phyloP scores from a whole-genome alignment of 2,888 invertebrate genomes.

The Chloroclysta siterata region DNA sequence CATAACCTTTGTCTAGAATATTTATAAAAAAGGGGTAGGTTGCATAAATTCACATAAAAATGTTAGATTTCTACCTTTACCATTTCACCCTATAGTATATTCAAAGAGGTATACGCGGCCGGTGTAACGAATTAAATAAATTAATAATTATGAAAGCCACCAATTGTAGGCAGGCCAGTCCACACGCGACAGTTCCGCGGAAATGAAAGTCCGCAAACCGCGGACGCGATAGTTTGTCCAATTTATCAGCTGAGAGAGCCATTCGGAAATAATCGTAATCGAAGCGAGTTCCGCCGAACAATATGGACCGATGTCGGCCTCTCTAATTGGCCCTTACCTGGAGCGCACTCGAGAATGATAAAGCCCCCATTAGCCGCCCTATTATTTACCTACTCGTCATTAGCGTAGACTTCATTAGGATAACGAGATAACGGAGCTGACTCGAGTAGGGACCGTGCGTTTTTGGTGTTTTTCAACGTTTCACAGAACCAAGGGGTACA shows the following conservation, averaged over 20 bases:
- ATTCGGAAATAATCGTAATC: constrained; percentile 84
- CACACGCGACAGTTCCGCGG: constrained; percentile 65
- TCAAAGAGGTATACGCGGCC: not conserved
- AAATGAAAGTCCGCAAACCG: constrained; percentile 76
- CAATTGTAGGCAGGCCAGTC: constrained; percentile 32
- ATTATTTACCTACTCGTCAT: constrained; percentile 86
- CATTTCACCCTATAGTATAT: not conserved
- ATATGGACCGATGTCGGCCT: constrained; percentile 83
- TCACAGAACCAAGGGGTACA: constrained; percentile 59
- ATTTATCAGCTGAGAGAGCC: constrained; percentile 81
- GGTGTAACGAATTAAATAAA: not conserved
- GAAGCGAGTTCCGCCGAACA: constrained; percentile 82
- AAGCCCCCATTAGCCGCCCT: constrained; percentile 85
- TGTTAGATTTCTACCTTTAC: not conserved
- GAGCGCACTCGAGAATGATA: constrained; percentile 85
- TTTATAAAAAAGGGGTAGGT: too few species aligned
- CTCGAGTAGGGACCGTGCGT: constrained; percentile 68
- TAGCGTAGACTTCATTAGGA: constrained; percentile 85
- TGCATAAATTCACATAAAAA: too few species aligned
- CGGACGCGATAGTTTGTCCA: constrained; percentile 82
- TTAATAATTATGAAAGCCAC: constrained; percentile 10
- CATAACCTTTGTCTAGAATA: too few species aligned
- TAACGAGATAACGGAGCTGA: constrained; percentile 83
- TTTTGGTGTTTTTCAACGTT: constrained; percentile 77
- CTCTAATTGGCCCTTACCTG: constrained; percentile 85